These are phyloP conservation scores for Cuculus canorus DNA, from an alignment of 2,797 vertebrate genomes.

Conservation along the genomic window DNA sequence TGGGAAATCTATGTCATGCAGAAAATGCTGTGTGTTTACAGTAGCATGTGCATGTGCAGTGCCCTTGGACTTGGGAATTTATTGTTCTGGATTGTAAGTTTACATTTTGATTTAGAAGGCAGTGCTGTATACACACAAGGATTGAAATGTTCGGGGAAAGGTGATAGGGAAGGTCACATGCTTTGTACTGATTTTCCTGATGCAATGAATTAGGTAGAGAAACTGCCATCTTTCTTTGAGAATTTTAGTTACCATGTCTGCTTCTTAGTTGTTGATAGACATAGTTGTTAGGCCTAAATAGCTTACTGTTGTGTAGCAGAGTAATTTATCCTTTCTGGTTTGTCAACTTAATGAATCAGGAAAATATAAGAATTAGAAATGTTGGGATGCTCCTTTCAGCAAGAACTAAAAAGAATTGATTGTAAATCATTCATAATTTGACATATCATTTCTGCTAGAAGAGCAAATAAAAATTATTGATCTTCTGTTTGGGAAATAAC, in stretches of 20 bases:
- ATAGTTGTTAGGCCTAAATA: background rate
- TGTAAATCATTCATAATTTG: conserved; percentile 27
- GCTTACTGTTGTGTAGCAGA: background rate
- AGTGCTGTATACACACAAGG: background rate
- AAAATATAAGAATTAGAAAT: background rate
- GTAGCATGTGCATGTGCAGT: background rate
- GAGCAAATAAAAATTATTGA: conserved; percentile 3
- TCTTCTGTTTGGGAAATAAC: background rate
- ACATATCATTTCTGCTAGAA: background rate
- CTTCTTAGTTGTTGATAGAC: background rate
- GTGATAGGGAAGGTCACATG: background rate
- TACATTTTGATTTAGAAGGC: conserved; percentile 7
- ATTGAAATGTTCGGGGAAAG: background rate
- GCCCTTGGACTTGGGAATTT: background rate
- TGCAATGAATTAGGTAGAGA: background rate
- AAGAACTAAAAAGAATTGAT: background rate
- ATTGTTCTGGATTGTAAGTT: background rate
- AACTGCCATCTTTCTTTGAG: background rate
- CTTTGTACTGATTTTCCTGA: background rate
- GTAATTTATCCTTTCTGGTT: background rate
- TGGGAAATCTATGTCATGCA: background rate
- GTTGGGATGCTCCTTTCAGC: background rate
- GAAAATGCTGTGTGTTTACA: background rate
- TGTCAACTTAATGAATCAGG: background rate
- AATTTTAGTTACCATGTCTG: background rate